A percentile compares a stretch with the other conserved stretches of the same genome.
phyloP scores from a whole-genome alignment of 1,140 invertebrate species.

The Drosophila melanica region DNA sequence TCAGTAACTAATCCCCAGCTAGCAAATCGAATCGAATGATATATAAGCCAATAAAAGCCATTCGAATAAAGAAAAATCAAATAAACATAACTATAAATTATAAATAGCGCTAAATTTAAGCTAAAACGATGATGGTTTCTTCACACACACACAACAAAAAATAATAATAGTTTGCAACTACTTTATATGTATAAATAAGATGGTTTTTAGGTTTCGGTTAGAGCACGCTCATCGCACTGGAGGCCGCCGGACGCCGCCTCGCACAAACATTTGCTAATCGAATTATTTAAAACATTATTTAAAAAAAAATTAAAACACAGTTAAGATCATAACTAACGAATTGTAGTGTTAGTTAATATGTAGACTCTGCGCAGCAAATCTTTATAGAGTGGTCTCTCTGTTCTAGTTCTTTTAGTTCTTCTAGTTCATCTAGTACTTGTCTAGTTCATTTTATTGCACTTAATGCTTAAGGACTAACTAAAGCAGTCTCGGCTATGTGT shows the following conservation, averaged over 20 bases:
- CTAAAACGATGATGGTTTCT: slow-evolving; percentile 42
- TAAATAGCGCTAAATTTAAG: slow-evolving; percentile 63
- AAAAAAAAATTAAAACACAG: slow-evolving; percentile 39
- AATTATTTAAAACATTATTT: slow-evolving; percentile 23
- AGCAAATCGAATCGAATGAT: slow-evolving; percentile 24
- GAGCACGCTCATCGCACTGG: slow-evolving; percentile 73
- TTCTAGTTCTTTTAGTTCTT: slow-evolving; percentile 1
- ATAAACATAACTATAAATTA: slow-evolving; percentile 61
- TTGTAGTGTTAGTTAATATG: slow-evolving; percentile 28
- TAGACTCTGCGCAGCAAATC: slow-evolving; percentile 77
- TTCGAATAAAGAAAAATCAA: slow-evolving; percentile 34
- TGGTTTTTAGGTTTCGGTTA: slow-evolving; percentile 51
- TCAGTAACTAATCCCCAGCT: slow-evolving; percentile 15
- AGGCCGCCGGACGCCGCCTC: slow-evolving; percentile 15
- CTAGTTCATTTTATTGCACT: slow-evolving; percentile 65
- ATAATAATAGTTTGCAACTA: slow-evolving; percentile 27
- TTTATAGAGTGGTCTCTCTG: slow-evolving; percentile 27
- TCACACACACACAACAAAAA: slow-evolving; percentile 34
- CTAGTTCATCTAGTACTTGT: slow-evolving; percentile 12
- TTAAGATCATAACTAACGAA: slow-evolving; percentile 43
- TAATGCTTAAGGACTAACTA: slow-evolving; percentile 76
- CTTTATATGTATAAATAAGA: slow-evolving; percentile 47
- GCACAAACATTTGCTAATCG: slow-evolving; percentile 29
- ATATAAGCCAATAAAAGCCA: slow-evolving; percentile 41
- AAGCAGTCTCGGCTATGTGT: slow-evolving; percentile 77